Conservation (phyloP, 2,888 invertebrate genomes). For the Dasysyrphus tricinctus region DNA sequence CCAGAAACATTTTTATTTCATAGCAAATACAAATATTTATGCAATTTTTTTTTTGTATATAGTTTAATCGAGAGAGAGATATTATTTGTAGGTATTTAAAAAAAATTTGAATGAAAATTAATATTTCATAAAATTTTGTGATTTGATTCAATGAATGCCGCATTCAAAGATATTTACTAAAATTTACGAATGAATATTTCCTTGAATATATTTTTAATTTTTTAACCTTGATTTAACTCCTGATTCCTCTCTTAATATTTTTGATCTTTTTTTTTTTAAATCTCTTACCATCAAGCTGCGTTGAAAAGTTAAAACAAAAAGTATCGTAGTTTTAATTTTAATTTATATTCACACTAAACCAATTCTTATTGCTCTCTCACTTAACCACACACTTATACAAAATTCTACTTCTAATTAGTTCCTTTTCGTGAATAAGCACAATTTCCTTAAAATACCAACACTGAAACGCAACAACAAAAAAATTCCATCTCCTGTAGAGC, state of each 20-base stretch:
- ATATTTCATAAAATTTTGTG: too few relatives aligned
- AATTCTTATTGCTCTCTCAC: neutral
- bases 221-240: neutral
- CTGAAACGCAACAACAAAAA: neutral
- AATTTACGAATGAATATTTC: too few relatives aligned
- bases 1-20: too few relatives aligned
- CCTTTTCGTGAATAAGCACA: slow-evolving; percentile 47
- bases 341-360: slow-evolving; percentile 29
- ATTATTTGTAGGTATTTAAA: too few relatives aligned
- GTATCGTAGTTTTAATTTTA: slow-evolving; percentile 11
- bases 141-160: too few relatives aligned
- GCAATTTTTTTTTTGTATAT: too few relatives aligned
- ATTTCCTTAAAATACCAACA: slow-evolving; percentile 41
- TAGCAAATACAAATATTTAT: too few relatives aligned
- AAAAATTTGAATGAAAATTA: too few relatives aligned
- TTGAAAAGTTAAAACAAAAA: neutral
- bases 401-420: slow-evolving; percentile 54
- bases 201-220: too few relatives aligned
- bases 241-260: neutral
- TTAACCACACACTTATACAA: slow-evolving; percentile 20
- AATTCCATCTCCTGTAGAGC: slow-evolving; percentile 8
- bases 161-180: too few relatives aligned
- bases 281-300: slow-evolving; percentile 2
- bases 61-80: too few relatives aligned
- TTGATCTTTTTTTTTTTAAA: neutral